Evolutionary conservation across 2,888 invertebrate species (phyloP).

Genomic region (Hypena proboscidalis): DNA sequence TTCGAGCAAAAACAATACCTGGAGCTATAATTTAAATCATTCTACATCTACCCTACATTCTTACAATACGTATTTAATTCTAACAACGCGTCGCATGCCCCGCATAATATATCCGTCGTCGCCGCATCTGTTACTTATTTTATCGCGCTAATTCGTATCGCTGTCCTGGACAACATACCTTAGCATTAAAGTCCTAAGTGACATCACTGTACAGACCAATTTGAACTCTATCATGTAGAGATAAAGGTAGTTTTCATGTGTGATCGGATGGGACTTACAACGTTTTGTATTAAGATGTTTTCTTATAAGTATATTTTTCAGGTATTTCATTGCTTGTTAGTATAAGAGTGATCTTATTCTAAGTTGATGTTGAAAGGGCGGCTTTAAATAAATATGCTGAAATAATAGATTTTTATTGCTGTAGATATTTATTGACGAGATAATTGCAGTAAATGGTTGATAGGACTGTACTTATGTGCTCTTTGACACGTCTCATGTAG

Average conservation of each 20-base stretch:
- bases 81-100: constrained; percentile 47
- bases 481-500: no score
- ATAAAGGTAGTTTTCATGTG: constrained; percentile 9
- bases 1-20: not conserved
- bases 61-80: constrained; percentile 47
- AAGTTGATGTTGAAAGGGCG: constrained; percentile 16
- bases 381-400: constrained; percentile 18
- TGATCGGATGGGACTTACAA: constrained; percentile 2
- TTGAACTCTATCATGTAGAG: not conserved
- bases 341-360: constrained; percentile 30
- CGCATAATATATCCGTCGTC: constrained; percentile 68
- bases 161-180: constrained; percentile 45
- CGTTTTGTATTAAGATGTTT: not conserved
- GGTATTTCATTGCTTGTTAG: constrained; percentile 28
- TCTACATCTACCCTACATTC: constrained; percentile 21
- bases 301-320: constrained; percentile 27
- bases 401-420: constrained; percentile 20
- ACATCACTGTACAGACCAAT: constrained; percentile 9
- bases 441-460: not conserved
- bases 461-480: no score
- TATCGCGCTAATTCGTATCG: constrained; percentile 62
- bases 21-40: constrained; percentile 11
- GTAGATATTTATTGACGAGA: not conserved
- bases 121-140: constrained; percentile 66
- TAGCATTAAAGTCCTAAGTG: constrained; percentile 36